These are phyloP conservation scores for Lasioglossum pauxillum DNA, from an alignment of 2,888 invertebrate genomes.

Conservation along the genomic window DNA sequence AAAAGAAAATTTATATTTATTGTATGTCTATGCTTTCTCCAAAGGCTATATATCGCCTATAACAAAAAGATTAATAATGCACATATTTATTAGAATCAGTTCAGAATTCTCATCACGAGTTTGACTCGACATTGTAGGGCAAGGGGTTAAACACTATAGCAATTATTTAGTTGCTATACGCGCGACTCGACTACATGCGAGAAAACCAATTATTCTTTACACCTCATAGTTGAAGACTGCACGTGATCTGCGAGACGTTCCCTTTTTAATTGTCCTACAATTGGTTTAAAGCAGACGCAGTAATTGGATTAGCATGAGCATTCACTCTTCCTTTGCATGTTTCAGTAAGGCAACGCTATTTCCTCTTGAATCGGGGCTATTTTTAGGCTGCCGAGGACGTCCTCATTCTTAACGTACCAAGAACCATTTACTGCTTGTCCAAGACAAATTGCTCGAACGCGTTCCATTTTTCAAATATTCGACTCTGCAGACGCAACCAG, in stretches of 20 bases:
- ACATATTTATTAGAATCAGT: no score
- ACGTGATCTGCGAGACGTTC: not conserved
- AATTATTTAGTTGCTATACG: no score
- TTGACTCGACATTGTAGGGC: no score
- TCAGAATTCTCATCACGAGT: no score
- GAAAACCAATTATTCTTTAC: no score
- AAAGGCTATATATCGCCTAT: no score
- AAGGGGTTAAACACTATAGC: no score
- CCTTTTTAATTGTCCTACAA: not conserved
- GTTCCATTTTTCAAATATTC: not conserved
- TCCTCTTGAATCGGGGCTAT: slow-evolving; percentile 1
- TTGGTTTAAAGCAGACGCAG: not conserved
- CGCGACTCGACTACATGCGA: no score
- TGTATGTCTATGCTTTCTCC: no score
- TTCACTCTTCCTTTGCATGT: not conserved
- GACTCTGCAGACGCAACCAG: not conserved
- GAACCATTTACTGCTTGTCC: not conserved
- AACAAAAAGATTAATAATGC: no score
- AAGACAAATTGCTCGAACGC: not conserved
- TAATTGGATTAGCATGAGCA: not conserved
- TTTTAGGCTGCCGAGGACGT: not conserved
- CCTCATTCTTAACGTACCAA: slow-evolving; percentile 5
- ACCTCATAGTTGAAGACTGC: not conserved
- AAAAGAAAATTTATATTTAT: no score
- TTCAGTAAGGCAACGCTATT: not conserved